Evolutionary conservation across 2,113 vertebrate genomes (phyloP), one percentile per base, ranked within the genome.

Genomic region (Actenoides lindsayi): DNA sequence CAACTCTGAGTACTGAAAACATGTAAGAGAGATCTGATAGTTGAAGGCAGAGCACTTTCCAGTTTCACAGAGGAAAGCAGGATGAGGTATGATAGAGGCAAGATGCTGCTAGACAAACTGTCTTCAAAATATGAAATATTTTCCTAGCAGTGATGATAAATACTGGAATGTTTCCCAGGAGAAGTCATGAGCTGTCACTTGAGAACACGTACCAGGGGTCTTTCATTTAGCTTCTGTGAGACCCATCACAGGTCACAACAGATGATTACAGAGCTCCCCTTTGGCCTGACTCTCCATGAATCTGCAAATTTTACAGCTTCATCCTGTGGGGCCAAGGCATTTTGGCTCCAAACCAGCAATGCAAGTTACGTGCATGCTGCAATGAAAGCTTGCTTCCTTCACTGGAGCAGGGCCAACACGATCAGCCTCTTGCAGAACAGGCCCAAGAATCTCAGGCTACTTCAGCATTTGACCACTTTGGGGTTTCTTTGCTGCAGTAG

Each of bases 291-390:
- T 84, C 78, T 79, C 87, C 54, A 89, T 73, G 83, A 94, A 95
- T 93, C 83, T 82, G 87, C 5, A 7, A 89, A 93, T 89, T 92
- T 95, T 92, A 97, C 60, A 78, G 83, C 87, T 94, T 87, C 65
- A 59, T 82, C 89, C 77, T 93, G 60, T 79, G 91, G 39, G 87
- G 77, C 89, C 73, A 75, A 93, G 39, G 57, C 91, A 87, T 82
- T 92, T 87, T 95, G 93, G 94, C 93, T 87, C 35, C 53, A 42
- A 84, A 89, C 87, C 93, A 96, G 90, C 62, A 85, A 87, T 1
- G 18, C 87, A 88, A 88, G 90, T 96, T 88, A 83, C 0, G 8
- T 1, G 6, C 67, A 77, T 2, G 37, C 51, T 69, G 76, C 44
- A 80, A 63, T 16, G 67, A 78, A 75, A 89, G 30, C 64, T 83